phyloP scores from a whole-genome alignment of 2,113 vertebrate species.

The Damaliscus lunatus region DNA sequence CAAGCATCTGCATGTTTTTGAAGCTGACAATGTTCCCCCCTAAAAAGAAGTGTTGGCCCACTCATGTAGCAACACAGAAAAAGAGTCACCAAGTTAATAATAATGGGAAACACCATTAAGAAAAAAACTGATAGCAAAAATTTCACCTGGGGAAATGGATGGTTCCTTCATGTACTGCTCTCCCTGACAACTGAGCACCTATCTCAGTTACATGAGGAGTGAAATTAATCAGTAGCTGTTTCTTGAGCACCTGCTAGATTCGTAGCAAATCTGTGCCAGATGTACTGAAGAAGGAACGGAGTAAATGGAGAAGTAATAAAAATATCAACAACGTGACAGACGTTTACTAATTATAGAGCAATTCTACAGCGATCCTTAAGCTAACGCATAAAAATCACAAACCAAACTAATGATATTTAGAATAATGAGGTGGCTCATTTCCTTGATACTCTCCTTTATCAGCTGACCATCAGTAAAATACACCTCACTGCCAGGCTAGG shows the following conservation, averaged over 20 bases:
- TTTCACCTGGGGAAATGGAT: background rate
- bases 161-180: background rate
- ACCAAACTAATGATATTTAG: background rate
- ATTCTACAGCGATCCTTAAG: background rate
- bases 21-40: background rate
- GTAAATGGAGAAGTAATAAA: background rate
- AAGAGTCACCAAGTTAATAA: background rate
- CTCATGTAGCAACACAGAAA: background rate
- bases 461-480: background rate
- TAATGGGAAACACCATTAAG: background rate
- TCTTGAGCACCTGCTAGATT: background rate
- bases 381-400: background rate
- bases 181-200: background rate
- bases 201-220: background rate
- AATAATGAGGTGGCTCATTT: background rate
- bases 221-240: background rate
- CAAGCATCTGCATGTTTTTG: constrained; percentile 7
- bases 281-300: background rate
- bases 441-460: background rate
- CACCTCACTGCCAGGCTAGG: background rate
- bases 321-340: background rate
- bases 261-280: background rate
- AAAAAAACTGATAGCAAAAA: background rate
- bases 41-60: background rate
- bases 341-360: background rate